Evolutionary conservation across 2,113 vertebrate genomes (phyloP).

Genomic region (Vanacampus margaritifer): DNA sequence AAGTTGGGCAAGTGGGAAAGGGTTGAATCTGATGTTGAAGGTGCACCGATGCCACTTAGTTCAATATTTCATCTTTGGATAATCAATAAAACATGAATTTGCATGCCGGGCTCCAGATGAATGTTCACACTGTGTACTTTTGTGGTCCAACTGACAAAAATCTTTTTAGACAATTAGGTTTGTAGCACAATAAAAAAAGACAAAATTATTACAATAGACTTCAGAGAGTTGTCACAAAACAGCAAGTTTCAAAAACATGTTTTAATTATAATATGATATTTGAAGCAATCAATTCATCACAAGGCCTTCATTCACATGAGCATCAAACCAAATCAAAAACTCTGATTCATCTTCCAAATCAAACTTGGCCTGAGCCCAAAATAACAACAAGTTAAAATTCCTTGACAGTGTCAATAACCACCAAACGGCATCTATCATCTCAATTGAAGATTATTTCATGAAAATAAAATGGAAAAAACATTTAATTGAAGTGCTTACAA

Average conservation of each 20-base stretch:
- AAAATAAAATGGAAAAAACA: background rate
- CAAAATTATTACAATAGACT: slow-evolving; percentile 8
- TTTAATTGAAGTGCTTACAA: background rate
- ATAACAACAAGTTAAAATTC: background rate
- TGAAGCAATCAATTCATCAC: background rate
- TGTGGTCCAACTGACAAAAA: background rate
- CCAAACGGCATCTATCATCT: background rate
- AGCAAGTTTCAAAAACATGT: slow-evolving; percentile 6
- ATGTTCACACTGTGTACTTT: slow-evolving; percentile 43
- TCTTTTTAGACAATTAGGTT: background rate
- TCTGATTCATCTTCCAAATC: background rate
- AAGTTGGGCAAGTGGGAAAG: slow-evolving; percentile 18
- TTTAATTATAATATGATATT: background rate
- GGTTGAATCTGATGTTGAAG: slow-evolving; percentile 52
- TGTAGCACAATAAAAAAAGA: background rate
- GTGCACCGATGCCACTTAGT: slow-evolving; percentile 51
- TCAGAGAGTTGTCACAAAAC: background rate
- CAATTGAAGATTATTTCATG: background rate
- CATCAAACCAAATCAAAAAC: background rate
- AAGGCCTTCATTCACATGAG: background rate
- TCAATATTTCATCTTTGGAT: slow-evolving; percentile 63
- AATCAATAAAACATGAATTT: slow-evolving; percentile 69
- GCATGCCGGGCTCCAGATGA: slow-evolving; percentile 54
- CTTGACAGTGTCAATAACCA: background rate
- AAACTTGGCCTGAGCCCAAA: background rate